These are phyloP conservation scores for Lateolabrax maculatus DNA, from an alignment of 2,797 vertebrate genomes.

Conservation along the genomic window DNA sequence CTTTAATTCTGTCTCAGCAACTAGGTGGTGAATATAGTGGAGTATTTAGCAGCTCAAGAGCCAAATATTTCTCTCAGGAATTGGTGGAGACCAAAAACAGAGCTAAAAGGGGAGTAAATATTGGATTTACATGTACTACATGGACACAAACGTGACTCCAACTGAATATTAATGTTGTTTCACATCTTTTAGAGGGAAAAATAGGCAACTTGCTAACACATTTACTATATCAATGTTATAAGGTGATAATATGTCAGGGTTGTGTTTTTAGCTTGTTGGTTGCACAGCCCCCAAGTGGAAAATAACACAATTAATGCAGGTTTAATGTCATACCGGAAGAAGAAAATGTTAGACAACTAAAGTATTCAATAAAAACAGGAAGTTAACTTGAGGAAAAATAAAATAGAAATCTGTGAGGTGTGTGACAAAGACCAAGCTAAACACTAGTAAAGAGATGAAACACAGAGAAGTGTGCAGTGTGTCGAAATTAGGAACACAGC, in stretches of 20 bases:
- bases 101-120: background rate
- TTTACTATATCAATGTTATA: background rate
- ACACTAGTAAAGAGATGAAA: constrained; percentile 12
- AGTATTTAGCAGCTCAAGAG: background rate
- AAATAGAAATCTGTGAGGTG: constrained; percentile 3
- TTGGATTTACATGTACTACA: background rate
- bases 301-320: background rate
- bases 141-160: background rate
- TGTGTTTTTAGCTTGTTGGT: background rate
- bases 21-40: background rate
- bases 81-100: background rate
- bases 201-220: background rate
- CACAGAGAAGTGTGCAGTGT: constrained; percentile 4
- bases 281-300: too few species aligned
- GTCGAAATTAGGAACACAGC: constrained; percentile 53
- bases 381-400: background rate
- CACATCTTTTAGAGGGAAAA: background rate
- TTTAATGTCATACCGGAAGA: background rate
- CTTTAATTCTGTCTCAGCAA: background rate
- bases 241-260: background rate
- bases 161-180: background rate
- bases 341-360: background rate
- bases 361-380: background rate
- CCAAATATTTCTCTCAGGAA: background rate
- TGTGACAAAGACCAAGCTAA: constrained; percentile 37